Conservation (phyloP, 35 echinoderm and acorn worm species). For the Acanthaster planci region DNA sequence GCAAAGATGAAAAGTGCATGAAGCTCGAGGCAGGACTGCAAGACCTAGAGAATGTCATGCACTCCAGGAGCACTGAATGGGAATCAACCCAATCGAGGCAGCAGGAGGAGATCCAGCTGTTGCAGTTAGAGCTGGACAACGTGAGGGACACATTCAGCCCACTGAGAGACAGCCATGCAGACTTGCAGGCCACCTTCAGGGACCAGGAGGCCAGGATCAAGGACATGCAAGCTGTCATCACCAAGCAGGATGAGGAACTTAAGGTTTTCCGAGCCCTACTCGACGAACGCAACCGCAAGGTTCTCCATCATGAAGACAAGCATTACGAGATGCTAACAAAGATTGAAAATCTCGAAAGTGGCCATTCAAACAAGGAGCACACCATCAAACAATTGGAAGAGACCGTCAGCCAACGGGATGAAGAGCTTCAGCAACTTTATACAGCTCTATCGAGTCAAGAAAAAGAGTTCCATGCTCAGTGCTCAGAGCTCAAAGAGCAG, state of each 20-base stretch:
- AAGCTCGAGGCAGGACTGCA: not conserved
- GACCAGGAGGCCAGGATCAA: not conserved
- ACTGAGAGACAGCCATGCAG: conserved; percentile 1
- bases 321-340: not conserved
- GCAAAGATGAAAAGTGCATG: not conserved
- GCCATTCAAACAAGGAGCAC: not conserved
- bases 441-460: not conserved
- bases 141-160: not conserved
- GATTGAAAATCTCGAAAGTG: not conserved
- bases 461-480: not conserved
- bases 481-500: no score
- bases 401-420: not conserved
- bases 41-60: conserved; percentile 19
- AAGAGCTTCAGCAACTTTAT: not conserved
- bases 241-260: not conserved
- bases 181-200: not conserved
- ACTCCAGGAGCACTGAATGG: conserved; percentile 2
- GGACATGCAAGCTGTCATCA: not conserved
- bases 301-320: not conserved
- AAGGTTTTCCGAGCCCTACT: conserved; percentile 3
- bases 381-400: not conserved
- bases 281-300: not conserved
- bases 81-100: not conserved
- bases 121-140: conserved; percentile 15
- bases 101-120: not conserved